phyloP scores from a whole-genome alignment of 2,113 vertebrate species.

The Siphamia tubifer region DNA sequence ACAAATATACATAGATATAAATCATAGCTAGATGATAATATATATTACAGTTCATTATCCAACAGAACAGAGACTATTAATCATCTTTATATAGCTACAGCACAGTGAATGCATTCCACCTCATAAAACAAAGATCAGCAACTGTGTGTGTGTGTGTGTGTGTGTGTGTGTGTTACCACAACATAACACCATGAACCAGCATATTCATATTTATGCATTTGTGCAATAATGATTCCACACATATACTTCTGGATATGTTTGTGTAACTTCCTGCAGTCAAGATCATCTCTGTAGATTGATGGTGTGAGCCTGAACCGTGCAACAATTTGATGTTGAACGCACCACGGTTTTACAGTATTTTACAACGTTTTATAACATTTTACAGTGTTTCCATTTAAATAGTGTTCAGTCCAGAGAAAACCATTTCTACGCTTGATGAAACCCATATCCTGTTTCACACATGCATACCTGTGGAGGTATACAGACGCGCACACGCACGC shows the following conservation, averaged over 20 bases:
- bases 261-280: conserved; percentile 14
- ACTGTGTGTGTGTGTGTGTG: neutral
- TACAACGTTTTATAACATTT: conserved; percentile 45
- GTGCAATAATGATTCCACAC: neutral
- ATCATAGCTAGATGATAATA: conserved; percentile 55
- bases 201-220: neutral
- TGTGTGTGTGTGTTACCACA: neutral
- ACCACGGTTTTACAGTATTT: conserved; percentile 45
- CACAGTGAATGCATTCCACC: conserved; percentile 16
- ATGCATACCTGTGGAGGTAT: neutral
- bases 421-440: conserved; percentile 47
- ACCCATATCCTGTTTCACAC: conserved; percentile 20
- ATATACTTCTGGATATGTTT: neutral
- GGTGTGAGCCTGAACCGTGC: conserved; percentile 30
- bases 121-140: conserved; percentile 28
- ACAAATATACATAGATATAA: conserved; percentile 2
- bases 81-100: conserved; percentile 43
- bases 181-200: neutral
- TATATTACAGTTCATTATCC: conserved; percentile 58
- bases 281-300: conserved; percentile 57
- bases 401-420: conserved; percentile 57
- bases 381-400: conserved; percentile 62
- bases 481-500: neutral
- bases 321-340: conserved; percentile 23
- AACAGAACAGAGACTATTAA: conserved; percentile 47